Evolutionary conservation across 2,113 vertebrate species (phyloP).

Genomic region (Cynoglossus semilaevis): DNA sequence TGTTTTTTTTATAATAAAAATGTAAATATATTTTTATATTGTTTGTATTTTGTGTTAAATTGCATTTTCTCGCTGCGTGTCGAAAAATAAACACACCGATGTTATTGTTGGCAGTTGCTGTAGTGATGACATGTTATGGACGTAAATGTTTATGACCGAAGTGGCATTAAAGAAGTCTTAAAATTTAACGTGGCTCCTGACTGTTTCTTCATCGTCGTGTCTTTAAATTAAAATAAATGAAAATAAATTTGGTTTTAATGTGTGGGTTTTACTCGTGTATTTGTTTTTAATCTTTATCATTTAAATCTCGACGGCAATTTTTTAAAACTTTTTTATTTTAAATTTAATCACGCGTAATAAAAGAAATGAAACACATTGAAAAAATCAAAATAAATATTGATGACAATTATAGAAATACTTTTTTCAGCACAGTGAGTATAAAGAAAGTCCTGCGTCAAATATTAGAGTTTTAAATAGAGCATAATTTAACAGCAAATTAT

Average conservation of each 20-base stretch:
- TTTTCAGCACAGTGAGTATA: no score
- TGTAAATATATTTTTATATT: neutral
- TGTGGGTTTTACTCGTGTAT: neutral
- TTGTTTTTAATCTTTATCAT: neutral
- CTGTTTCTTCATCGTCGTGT: neutral
- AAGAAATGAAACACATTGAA: no score
- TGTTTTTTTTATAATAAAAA: neutral
- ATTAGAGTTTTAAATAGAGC: no score
- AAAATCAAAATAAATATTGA: no score
- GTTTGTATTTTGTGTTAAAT: no score
- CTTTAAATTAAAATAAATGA: neutral
- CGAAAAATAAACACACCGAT: neutral
- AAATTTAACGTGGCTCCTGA: slow-evolving; percentile 3
- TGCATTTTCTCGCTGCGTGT: no score
- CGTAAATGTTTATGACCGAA: neutral
- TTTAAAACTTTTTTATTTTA: no score
- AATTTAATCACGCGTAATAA: no score
- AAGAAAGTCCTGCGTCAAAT: no score
- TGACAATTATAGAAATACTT: no score
- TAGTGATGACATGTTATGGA: neutral
- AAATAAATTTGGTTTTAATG: neutral
- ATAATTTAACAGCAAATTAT: no score
- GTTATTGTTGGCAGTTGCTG: neutral
- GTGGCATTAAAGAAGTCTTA: slow-evolving; percentile 23
- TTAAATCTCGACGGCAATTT: no score